Evolutionary conservation across 2,113 vertebrate species (phyloP).

Genomic region (Colius striatus): DNA sequence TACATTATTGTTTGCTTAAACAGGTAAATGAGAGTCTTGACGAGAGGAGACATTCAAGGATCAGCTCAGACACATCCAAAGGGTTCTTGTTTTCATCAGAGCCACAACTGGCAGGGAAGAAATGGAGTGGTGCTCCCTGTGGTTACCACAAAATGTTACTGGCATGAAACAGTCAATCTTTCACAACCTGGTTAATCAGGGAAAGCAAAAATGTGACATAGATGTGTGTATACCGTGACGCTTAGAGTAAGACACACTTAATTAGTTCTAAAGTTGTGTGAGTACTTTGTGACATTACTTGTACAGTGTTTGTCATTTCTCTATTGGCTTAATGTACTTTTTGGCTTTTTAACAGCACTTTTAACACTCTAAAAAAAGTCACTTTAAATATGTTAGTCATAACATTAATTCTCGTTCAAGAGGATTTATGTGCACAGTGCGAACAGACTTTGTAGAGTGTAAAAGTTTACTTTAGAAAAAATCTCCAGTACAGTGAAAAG

Average conservation of each 20-base stretch:
- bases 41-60: neutral
- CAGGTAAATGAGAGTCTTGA: conserved; percentile 34
- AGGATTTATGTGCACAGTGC: neutral
- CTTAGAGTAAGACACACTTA: neutral
- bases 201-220: neutral
- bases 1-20: conserved; percentile 35
- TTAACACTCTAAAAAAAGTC: neutral
- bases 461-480: neutral
- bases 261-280: neutral
- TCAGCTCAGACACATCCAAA: conserved; percentile 16
- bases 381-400: neutral
- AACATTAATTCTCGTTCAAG: neutral
- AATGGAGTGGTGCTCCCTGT: neutral
- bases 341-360: neutral
- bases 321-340: neutral
- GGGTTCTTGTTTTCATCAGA: conserved; percentile 8
- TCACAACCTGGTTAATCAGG: neutral
- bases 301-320: neutral
- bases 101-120: neutral
- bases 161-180: neutral
- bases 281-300: neutral
- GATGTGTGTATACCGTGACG: neutral
- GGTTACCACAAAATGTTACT: neutral
- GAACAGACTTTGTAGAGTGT: neutral
- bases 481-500: neutral